A percentile compares a stretch with the other conserved stretches of the same genome.
Conservation (phyloP, 2,797 vertebrate species). For the Eidolon dupreanum region DNA sequence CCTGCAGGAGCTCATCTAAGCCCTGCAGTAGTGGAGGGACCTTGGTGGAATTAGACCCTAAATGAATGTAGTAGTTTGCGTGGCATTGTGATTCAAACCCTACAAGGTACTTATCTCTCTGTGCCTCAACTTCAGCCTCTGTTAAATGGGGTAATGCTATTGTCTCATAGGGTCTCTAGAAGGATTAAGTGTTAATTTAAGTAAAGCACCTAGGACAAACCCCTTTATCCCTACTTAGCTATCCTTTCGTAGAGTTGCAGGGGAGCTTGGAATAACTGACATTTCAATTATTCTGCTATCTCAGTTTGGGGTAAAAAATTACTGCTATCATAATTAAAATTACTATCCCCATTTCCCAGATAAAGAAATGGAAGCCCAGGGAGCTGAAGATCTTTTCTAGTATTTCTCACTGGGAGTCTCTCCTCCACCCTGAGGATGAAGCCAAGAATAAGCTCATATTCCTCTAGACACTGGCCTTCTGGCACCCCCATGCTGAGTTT, state of each 20-base stretch:
- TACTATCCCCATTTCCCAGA: neutral
- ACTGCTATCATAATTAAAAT: neutral
- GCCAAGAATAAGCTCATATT: neutral
- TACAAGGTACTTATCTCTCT: neutral
- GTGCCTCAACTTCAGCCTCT: neutral
- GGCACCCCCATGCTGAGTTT: neutral
- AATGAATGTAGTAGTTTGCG: neutral
- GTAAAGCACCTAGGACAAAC: neutral
- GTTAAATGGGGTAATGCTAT: constrained; percentile 1
- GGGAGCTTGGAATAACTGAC: neutral
- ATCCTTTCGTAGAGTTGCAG: neutral
- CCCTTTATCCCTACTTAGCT: neutral
- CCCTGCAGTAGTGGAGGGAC: neutral
- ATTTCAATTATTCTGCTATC: neutral
- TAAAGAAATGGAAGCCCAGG: neutral
- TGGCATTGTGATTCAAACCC: neutral
- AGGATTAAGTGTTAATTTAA: constrained; percentile 1
- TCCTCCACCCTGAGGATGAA: neutral
- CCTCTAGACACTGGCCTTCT: neutral
- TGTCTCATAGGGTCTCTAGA: neutral
- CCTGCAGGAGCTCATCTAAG: neutral
- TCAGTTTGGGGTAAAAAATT: neutral
- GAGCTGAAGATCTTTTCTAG: neutral
- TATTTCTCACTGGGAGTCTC: neutral
- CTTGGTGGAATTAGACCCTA: neutral